These are phyloP conservation scores for Acanthoscelides obtectus DNA, from an alignment of 2,888 invertebrate species.

Conservation along the genomic window DNA sequence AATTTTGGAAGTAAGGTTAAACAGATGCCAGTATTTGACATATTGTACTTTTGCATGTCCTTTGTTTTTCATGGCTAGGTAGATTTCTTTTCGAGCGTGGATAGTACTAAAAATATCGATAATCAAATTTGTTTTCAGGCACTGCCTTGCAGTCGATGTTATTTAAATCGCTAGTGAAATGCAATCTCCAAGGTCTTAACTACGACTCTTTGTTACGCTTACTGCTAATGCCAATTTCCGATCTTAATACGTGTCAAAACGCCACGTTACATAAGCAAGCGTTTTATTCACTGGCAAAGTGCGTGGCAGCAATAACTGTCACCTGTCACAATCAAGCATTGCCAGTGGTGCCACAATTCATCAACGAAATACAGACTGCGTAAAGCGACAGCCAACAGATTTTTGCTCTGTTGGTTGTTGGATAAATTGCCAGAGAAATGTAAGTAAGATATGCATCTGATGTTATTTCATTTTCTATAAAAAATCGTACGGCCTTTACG, in stretches of 20 bases:
- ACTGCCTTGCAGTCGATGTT: conserved; percentile 87
- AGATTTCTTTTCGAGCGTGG: no score
- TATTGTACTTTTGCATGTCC: no score
- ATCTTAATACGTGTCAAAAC: conserved; percentile 28
- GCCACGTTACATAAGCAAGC: conserved; percentile 63
- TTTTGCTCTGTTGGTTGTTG: conserved; percentile 90
- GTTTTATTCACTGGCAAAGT: conserved; percentile 94
- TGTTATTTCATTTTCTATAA: no score
- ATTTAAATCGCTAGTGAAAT: conserved; percentile 84
- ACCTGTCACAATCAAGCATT: conserved; percentile 66
- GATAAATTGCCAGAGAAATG: conserved; percentile 94
- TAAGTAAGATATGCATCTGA: conserved; percentile 55
- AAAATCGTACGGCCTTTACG: no score
- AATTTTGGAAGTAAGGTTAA: no score
- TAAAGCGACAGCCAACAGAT: conserved; percentile 78
- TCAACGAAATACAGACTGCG: conserved; percentile 68
- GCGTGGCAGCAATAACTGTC: conserved; percentile 89
- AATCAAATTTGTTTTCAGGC: conserved; percentile 58
- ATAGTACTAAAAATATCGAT: no score
- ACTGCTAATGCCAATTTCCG: conserved; percentile 58
- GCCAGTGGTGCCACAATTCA: conserved; percentile 60
- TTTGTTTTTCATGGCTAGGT: no score
- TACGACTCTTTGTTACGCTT: conserved; percentile 77
- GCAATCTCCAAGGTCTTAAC: conserved; percentile 66
- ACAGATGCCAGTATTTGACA: no score